Evolutionary conservation across 2,888 invertebrate species (phyloP).

Genomic region (Eudasyphora cyanicolor): DNA sequence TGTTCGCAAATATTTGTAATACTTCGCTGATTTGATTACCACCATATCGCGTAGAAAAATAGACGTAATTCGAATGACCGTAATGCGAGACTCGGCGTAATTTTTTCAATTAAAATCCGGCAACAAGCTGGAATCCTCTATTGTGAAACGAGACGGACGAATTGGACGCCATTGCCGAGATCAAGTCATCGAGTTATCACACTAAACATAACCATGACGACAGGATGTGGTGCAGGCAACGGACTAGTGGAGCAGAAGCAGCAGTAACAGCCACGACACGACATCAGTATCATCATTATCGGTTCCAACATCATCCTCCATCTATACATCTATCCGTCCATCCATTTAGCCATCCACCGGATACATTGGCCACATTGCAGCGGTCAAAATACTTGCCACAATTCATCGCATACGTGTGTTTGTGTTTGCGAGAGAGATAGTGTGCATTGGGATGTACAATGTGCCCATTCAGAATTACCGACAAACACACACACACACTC

Average conservation of each 20-base stretch:
- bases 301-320: conserved; percentile 7
- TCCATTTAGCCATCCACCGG: too few species aligned
- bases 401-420: conserved; percentile 3
- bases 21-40: conserved; percentile 27
- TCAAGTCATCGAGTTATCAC: conserved; percentile 37
- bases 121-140: background rate
- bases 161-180: background rate
- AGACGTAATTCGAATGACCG: conserved; percentile 21
- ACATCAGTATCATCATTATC: conserved; percentile 11
- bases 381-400: conserved; percentile 25
- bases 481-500: background rate
- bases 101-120: conserved; percentile 22
- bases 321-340: too few species aligned
- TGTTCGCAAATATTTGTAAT: conserved; percentile 23
- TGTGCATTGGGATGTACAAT: conserved; percentile 14
- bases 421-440: background rate
- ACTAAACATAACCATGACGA: conserved; percentile 29
- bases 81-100: conserved; percentile 16
- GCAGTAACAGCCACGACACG: background rate
- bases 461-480: background rate
- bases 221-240: conserved; percentile 31
- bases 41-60: conserved; percentile 21
- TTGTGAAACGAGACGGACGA: background rate
- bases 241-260: conserved; percentile 16
- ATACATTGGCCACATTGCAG: conserved; percentile 20